These are phyloP conservation scores for Bombus turneri DNA, from an alignment of 1,140 invertebrate species.

Conservation along the genomic window DNA sequence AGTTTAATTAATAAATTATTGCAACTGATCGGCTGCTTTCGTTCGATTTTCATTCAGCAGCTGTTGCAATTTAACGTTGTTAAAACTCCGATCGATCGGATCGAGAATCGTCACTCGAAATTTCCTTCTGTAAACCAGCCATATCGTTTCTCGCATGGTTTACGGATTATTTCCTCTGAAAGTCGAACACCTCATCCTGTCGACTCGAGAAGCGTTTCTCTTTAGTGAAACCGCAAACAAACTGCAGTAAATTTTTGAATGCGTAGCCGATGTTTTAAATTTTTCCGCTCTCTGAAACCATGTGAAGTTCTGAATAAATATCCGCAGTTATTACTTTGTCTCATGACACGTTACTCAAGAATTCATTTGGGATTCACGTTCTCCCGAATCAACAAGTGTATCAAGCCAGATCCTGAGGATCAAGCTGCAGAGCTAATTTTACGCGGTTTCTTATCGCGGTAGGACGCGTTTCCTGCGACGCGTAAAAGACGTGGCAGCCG, in stretches of 20 bases:
- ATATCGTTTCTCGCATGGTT: not conserved
- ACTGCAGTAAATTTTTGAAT: not conserved
- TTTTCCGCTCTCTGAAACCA: not conserved
- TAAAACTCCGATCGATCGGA: not conserved
- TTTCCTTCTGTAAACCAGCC: not conserved
- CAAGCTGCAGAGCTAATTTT: not conserved
- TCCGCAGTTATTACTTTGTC: too few relatives aligned
- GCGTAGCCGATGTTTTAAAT: not conserved
- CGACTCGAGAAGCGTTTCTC: too few relatives aligned
- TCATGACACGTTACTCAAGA: too few relatives aligned
- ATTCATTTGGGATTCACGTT: not conserved
- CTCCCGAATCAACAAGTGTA: constrained; percentile 33
- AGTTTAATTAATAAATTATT: not conserved
- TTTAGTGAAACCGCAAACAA: too few relatives aligned
- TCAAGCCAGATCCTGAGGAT: not conserved
- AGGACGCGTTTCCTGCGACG: not conserved
- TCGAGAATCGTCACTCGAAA: not conserved
- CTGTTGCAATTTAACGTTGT: not conserved
- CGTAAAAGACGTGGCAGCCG: not conserved
- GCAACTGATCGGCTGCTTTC: not conserved
- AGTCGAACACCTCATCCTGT: too few relatives aligned
- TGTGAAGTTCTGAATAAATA: not conserved
- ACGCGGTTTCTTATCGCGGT: not conserved
- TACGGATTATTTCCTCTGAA: not conserved
- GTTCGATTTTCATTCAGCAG: not conserved